Conservation (phyloP, 35 echinoderm and acorn worm species). For the Anneissia japonica region DNA sequence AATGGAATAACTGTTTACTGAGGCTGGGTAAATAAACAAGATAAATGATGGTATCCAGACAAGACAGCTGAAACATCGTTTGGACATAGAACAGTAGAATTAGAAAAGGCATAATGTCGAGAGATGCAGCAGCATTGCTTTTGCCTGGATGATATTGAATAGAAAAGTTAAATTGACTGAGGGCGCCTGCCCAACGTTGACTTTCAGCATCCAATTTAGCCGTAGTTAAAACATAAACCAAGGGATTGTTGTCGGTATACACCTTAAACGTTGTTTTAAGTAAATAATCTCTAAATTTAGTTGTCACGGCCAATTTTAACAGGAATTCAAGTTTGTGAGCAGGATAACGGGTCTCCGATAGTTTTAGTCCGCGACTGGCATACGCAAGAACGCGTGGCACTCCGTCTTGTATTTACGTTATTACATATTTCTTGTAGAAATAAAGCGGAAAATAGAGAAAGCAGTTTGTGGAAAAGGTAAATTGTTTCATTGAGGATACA, state of each 20-base stretch:
- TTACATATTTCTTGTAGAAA: too few relatives aligned
- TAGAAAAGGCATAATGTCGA: too few relatives aligned
- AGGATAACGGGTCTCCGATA: conserved; percentile 5
- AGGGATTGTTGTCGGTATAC: conserved; percentile 22
- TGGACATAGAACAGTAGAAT: conserved; percentile 12
- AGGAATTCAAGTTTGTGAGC: neutral
- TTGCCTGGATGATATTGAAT: conserved; percentile 12
- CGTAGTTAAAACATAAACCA: conserved; percentile 20
- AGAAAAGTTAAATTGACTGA: neutral
- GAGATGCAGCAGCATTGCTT: conserved; percentile 21
- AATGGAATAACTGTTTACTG: neutral
- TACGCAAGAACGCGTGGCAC: conserved; percentile 48
- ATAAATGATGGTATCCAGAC: too few relatives aligned
- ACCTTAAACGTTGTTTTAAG: neutral
- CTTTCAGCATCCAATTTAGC: conserved; percentile 22
- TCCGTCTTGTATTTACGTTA: too few relatives aligned
- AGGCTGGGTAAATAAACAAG: neutral
- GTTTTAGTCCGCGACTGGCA: conserved; percentile 30
- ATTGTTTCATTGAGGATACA: too few relatives aligned
- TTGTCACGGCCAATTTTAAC: conserved; percentile 12
- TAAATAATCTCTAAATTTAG: conserved; percentile 13
- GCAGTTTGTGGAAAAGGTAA: too few relatives aligned
- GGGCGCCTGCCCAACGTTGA: conserved; percentile 10
- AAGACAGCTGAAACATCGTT: too few relatives aligned
- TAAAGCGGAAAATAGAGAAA: too few relatives aligned